Percentiles rank a stretch among this genome's conserved stretches.
These are phyloP conservation scores for Origma solitaria DNA, from an alignment of 2,113 vertebrate genomes.

Conservation along the genomic window DNA sequence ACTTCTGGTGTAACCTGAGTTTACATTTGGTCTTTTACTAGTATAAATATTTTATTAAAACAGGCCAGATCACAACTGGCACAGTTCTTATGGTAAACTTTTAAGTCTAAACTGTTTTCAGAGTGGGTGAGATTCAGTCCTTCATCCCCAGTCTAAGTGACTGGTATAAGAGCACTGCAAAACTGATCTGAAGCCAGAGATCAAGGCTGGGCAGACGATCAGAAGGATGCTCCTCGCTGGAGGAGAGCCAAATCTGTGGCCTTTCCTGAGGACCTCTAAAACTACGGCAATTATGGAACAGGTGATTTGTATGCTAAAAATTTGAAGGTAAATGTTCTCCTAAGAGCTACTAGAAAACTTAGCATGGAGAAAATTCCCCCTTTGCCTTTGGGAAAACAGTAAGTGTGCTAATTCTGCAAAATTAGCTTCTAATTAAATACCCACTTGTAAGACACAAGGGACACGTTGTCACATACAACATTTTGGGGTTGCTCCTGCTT, in stretches of 20 bases:
- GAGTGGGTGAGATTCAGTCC: not conserved
- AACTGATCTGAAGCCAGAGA: not conserved
- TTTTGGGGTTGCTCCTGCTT: not conserved
- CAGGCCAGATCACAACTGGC: not conserved
- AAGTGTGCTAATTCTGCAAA: not conserved
- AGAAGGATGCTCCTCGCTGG: not conserved
- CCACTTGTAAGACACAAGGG: not conserved
- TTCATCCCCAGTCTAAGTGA: not conserved
- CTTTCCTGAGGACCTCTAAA: not conserved
- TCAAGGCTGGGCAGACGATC: not conserved
- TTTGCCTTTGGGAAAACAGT: not conserved
- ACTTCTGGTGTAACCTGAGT: conserved; percentile 22
- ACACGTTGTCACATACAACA: not conserved
- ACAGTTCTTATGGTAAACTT: not conserved
- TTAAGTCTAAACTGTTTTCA: conserved; percentile 1
- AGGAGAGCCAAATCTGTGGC: not conserved
- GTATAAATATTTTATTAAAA: conserved; percentile 45
- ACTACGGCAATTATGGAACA: not conserved
- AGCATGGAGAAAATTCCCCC: not conserved
- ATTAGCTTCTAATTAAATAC: not conserved
- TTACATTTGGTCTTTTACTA: conserved; percentile 28
- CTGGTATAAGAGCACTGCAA: not conserved
- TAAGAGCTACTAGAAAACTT: not conserved
- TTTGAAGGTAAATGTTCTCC: not conserved
- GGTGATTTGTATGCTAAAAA: not conserved